Base-by-base conservation (phyloP, 2,113 vertebrate genomes). In the Carlito syrichta region DNA sequence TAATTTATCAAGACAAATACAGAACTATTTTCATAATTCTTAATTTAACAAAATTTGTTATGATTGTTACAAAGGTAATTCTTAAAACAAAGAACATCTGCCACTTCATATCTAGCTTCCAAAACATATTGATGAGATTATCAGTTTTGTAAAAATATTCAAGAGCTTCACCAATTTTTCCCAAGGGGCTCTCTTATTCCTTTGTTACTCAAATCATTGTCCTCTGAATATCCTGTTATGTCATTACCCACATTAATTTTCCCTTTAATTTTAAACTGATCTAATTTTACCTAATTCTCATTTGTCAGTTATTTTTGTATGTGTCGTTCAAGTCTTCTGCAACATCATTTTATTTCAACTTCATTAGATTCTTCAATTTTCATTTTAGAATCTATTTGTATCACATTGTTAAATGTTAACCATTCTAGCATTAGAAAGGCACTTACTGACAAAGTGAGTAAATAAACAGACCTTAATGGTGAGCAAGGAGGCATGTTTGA, bases 21-120 rank as follows among this genome's bases (percentile, higher is more conserved):
- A 68, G 84, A 89, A 83, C 11, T 86, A 63, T 86, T 14, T 97
- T 58, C 76, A 32, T 66, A 52, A 95, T 79, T 95, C 68, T 58
- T 95, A 74, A 60, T 91, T 94, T 95, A 95, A 94, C 25, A 94
- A 96, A 93, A 97, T 71, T 60, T 85, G 45, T n/a, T 91, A 52
- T 43, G 89, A 79, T 20, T 86, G 16, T 23, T 81, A 96, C 32
- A 77, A 95, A 94, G 11, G 14, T 91, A 78, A 91, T 87, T 89
- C 83, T 73, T 89, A 76, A 91, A 78, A 79, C 79, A 97, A 94
- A 87, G 38, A 86, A 89, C 71, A 96, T 27, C 54, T 76, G 58
- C 82, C 77, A 82, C 40, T 94, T 92, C 54, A 89, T 40, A 86
- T 77, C 40, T 96, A 71, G 63, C 35, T 92, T 95, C 94, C 76